These are phyloP conservation scores for Drosophila merina DNA, from an alignment of 2,888 invertebrate species.

Conservation along the genomic window DNA sequence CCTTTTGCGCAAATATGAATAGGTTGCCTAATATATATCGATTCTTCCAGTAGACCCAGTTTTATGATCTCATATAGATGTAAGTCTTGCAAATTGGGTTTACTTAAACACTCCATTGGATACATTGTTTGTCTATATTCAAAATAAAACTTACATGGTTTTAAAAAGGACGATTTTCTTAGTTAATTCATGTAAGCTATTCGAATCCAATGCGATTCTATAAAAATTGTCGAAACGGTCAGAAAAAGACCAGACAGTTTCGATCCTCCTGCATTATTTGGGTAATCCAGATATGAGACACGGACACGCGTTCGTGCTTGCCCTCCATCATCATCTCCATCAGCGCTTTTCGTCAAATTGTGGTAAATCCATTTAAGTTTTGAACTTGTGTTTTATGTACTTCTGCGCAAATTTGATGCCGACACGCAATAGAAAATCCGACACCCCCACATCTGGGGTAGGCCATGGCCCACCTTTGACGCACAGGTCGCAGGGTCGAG, in stretches of 20 bases:
- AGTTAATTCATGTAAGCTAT: neutral
- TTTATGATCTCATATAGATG: too few species aligned
- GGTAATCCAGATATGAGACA: slow-evolving; percentile 3
- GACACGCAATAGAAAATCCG: slow-evolving; percentile 65
- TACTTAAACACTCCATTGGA: too few species aligned
- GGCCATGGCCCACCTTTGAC: slow-evolving; percentile 11
- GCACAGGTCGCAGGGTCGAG: slow-evolving; percentile 35
- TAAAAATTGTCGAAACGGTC: neutral
- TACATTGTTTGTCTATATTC: too few species aligned
- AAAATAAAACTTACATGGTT: neutral
- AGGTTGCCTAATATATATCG: neutral
- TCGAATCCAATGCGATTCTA: neutral
- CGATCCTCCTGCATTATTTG: neutral
- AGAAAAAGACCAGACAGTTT: neutral
- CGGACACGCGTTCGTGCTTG: slow-evolving; percentile 7
- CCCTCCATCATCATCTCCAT: slow-evolving; percentile 39
- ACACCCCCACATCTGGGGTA: slow-evolving; percentile 3
- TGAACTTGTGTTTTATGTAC: slow-evolving; percentile 77
- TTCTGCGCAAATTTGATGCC: slow-evolving; percentile 70
- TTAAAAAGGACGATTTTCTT: neutral
- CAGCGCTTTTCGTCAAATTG: slow-evolving; percentile 40
- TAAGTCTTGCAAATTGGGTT: too few species aligned
- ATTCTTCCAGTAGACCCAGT: too few species aligned
- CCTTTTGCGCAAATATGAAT: neutral
- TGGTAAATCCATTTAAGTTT: slow-evolving; percentile 73